Evolutionary conservation across 2,888 invertebrate genomes (phyloP).

Genomic region (Spicauda simplicius): DNA sequence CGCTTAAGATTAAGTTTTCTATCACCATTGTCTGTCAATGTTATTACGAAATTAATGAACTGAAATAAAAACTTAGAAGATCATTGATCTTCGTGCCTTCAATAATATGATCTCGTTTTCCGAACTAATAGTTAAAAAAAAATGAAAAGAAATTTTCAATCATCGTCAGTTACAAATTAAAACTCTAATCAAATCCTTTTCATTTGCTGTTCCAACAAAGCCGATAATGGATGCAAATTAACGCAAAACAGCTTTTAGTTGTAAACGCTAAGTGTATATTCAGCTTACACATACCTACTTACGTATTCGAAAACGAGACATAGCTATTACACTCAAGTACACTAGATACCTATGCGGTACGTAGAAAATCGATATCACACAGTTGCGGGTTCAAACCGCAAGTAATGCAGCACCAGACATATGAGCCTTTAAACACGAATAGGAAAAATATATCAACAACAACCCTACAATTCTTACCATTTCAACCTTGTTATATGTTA

Average conservation of each 20-base stretch:
- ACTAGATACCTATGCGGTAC: slow-evolving; percentile 38
- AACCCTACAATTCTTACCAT: slow-evolving; percentile 9
- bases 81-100: too few species aligned
- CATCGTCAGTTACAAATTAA: too few species aligned
- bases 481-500: slow-evolving; percentile 20
- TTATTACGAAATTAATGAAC: too few species aligned
- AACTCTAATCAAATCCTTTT: too few species aligned
- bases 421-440: slow-evolving; percentile 44
- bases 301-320: slow-evolving; percentile 17
- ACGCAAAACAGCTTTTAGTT: slow-evolving; percentile 24
- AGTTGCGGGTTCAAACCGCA: slow-evolving; percentile 73
- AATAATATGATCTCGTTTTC: too few species aligned
- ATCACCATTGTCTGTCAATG: too few species aligned
- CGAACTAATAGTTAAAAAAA: too few species aligned
- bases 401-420: slow-evolving; percentile 64
- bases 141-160: too few species aligned
- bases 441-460: slow-evolving; percentile 31
- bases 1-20: too few species aligned
- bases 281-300: background rate
- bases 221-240: slow-evolving; percentile 18
- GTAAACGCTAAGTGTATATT: background rate
- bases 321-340: slow-evolving; percentile 26
- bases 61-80: too few species aligned
- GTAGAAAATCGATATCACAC: slow-evolving; percentile 70
- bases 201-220: background rate